These are phyloP conservation scores for Agrilus planipennis DNA, from an alignment of 1,140 invertebrate genomes.

Conservation along the genomic window DNA sequence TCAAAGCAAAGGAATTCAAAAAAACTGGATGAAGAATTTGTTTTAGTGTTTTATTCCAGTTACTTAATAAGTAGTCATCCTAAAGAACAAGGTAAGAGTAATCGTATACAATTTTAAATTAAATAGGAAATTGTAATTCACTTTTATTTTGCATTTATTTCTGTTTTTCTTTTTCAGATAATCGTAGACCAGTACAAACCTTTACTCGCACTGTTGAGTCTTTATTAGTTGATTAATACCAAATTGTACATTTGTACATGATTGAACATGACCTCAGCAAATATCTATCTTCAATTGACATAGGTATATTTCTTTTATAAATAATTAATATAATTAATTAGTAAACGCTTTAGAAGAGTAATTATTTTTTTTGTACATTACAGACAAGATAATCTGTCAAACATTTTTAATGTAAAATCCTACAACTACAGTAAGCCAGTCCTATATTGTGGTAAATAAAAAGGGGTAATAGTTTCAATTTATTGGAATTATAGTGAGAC, in stretches of 20 bases:
- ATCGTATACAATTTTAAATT: neutral
- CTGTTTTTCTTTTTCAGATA: constrained; percentile 37
- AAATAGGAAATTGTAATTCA: neutral
- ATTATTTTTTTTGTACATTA: constrained; percentile 21
- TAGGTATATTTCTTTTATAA: no score
- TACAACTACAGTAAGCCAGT: constrained; percentile 73
- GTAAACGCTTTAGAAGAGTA: no score
- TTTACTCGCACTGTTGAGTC: constrained; percentile 67
- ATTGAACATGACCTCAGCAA: constrained; percentile 69
- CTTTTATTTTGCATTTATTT: neutral
- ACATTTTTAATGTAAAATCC: constrained; percentile 61
- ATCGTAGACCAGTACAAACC: constrained; percentile 68
- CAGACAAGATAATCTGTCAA: constrained; percentile 51
- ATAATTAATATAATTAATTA: no score
- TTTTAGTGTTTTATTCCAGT: constrained; percentile 80
- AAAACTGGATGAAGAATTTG: constrained; percentile 80
- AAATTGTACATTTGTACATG: constrained; percentile 79
- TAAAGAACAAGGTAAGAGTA: constrained; percentile 82
- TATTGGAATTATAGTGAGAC: constrained; percentile 66
- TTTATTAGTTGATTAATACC: constrained; percentile 78
- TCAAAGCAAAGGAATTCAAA: constrained; percentile 55
- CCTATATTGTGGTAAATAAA: constrained; percentile 68
- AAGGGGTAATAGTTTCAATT: constrained; percentile 59
- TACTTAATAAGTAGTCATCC: constrained; percentile 67
- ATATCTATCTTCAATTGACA: constrained; percentile 49